These are phyloP conservation scores for Actinostola sp. DNA, from an alignment of 92 coral and sea anemone genomes.

Conservation along the genomic window DNA sequence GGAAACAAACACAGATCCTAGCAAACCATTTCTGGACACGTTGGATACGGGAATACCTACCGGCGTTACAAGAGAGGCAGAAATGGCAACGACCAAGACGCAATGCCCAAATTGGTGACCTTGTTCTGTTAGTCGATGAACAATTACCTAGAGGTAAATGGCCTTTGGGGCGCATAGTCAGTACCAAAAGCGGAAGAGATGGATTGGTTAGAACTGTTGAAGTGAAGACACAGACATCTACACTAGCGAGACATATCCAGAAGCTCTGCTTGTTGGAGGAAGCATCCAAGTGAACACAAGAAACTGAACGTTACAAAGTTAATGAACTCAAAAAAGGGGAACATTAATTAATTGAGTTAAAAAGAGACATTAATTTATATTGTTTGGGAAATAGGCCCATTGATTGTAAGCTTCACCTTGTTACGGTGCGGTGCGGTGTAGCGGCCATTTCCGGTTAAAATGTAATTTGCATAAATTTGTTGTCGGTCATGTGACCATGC, in stretches of 20 bases:
- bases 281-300: too few species aligned
- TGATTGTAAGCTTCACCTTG: too few species aligned
- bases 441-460: too few species aligned
- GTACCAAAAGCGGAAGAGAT: constrained; percentile 29
- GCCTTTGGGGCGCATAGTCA: constrained; percentile 29
- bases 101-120: not conserved
- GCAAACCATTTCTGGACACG: constrained; percentile 38
- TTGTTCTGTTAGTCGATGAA: not conserved
- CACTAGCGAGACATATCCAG: not conserved
- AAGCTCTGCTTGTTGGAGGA: constrained; percentile 3
- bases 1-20: constrained; percentile 44
- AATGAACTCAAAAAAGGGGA: too few species aligned
- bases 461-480: too few species aligned
- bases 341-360: too few species aligned
- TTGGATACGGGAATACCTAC: constrained; percentile 36
- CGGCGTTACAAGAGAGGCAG: too few species aligned
- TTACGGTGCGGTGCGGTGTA: too few species aligned
- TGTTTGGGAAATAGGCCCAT: too few species aligned
- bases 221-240: constrained; percentile 29
- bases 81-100: not conserved
- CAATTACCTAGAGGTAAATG: constrained; percentile 6
- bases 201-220: constrained; percentile 45
- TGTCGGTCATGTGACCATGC: too few species aligned
- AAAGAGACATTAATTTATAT: too few species aligned
- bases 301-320: too few species aligned